Evolutionary conservation across 1,140 invertebrate genomes (phyloP), one percentile per base, ranked within the genome.

Genomic region (Tenebrio molitor): DNA sequence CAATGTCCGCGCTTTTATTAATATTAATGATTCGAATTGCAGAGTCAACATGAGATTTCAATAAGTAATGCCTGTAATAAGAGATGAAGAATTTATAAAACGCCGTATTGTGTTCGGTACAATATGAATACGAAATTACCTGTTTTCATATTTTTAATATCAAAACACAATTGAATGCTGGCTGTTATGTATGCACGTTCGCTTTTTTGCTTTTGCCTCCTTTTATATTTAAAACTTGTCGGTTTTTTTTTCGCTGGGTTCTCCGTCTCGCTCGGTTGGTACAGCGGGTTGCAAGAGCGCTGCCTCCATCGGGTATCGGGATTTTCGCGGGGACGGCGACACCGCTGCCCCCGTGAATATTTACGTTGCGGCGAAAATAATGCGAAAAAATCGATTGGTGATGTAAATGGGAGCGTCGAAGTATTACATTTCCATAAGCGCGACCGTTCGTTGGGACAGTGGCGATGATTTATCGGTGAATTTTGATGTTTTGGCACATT

Each of bases 101-200:
- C 68, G 41, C 67, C 62, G 72, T 46, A 74, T 74, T 74, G 72
- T 74, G 33, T 53, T 74, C 72, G 67, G 72, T 74, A 74, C 72
- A 74, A 74, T 74, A 74, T 74, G 72, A 74, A 74, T 74, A 74
- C 68, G 64, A 74, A 74, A 74, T 74, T 74, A 74, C 72, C 72
- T 74, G 72, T 70, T 74, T 74, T 74, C 67, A 58, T 66, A 70
- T 71, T 74, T 71, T 74, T 74, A 71, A 68, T 74, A 70, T 71
- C 67, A 70, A 74, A 74, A 74, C 50, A 58, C 72, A 74, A 74
- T 74, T 66, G 72, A 74, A 74, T 69, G 67, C 67, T 64, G 63
- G 46, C 65, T 69, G 44, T 74, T 71, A 71, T 70, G 42, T 74
- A 71, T 74, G 72, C 72, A 65, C 58, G 72, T 70, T 69, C 46